Conservation (phyloP, 2,113 vertebrate genomes). For the Loxodonta africana region DNA sequence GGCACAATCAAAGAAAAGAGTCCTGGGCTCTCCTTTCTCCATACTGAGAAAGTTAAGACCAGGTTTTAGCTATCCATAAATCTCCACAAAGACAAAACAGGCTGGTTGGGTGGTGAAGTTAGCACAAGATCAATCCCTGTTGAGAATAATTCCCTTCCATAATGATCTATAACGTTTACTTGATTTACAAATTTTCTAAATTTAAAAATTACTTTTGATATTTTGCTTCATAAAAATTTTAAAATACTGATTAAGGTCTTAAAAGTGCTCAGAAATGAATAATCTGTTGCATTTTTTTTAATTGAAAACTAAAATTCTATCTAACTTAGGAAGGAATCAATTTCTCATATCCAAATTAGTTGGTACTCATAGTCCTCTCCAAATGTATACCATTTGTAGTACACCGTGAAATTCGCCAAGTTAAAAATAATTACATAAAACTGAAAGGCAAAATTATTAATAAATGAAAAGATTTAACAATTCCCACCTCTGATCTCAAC, state of each 20-base stretch:
- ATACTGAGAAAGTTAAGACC: not conserved
- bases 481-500: not conserved
- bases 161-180: constrained; percentile 61
- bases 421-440: constrained; percentile 54
- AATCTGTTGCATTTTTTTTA: not conserved
- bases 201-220: constrained; percentile 34
- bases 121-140: not conserved
- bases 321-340: not conserved
- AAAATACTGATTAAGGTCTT: constrained; percentile 34
- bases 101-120: not conserved
- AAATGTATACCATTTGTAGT: constrained; percentile 1
- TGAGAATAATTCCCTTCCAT: not conserved
- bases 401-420: not conserved
- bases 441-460: constrained; percentile 45
- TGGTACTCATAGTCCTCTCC: not conserved
- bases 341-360: constrained; percentile 4
- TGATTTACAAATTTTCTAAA: constrained; percentile 57
- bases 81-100: constrained; percentile 32
- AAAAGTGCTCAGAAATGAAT: constrained; percentile 25
- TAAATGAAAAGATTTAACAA: constrained; percentile 37
- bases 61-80: not conserved
- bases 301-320: constrained; percentile 47
- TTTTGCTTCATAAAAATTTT: constrained; percentile 40
- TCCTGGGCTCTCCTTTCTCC: not conserved
- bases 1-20: constrained; percentile 34